Evolutionary conservation across 2,113 vertebrate genomes (phyloP).

Genomic region (Elachura formosa): DNA sequence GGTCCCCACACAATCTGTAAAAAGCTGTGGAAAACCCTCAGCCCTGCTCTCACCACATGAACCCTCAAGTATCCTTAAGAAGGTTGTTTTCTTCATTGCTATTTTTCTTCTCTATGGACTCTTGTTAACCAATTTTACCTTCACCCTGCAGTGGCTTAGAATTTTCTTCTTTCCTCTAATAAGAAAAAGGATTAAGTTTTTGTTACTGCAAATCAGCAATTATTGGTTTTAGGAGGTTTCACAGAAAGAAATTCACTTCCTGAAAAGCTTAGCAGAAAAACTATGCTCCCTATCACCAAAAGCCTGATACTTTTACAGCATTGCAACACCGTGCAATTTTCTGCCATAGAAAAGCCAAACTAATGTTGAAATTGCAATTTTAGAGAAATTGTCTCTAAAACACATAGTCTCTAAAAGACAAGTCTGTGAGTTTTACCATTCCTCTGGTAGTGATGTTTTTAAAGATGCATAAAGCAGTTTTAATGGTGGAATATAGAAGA

Average conservation of each 20-base stretch:
- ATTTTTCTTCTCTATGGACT: neutral
- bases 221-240: neutral
- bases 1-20: fast-evolving
- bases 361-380: neutral
- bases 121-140: neutral
- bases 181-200: neutral
- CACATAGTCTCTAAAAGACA: neutral
- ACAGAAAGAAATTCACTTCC: neutral
- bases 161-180: neutral
- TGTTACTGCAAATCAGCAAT: neutral
- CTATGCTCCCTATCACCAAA: neutral
- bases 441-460: neutral
- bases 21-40: fast-evolving
- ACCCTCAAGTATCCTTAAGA: neutral
- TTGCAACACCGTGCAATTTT: neutral
- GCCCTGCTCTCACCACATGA: neutral
- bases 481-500: neutral
- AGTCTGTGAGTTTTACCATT: neutral
- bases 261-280: neutral
- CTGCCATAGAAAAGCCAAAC: neutral
- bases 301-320: neutral
- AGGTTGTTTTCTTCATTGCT: neutral
- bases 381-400: neutral
- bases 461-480: neutral
- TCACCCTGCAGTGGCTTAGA: neutral